These are phyloP conservation scores for Palythoa caribaeorum DNA, from an alignment of 92 coral and sea anemone genomes.

Conservation along the genomic window DNA sequence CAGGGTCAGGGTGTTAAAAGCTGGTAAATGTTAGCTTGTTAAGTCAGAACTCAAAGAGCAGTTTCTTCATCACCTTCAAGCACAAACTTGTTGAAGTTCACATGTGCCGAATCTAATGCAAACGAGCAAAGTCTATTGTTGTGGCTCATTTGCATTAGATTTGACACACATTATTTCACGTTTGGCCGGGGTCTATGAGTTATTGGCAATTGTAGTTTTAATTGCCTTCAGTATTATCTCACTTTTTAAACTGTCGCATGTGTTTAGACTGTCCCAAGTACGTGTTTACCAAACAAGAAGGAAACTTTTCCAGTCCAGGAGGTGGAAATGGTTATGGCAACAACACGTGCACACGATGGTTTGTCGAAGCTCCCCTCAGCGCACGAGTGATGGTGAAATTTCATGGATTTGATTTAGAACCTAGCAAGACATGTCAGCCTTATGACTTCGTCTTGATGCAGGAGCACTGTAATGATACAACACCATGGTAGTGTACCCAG, in stretches of 20 bases:
- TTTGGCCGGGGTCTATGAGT: too few relatives aligned
- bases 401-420: constrained; percentile 83
- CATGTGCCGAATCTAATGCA: too few relatives aligned
- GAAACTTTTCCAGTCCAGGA: constrained; percentile 55
- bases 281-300: constrained; percentile 5
- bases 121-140: too few relatives aligned
- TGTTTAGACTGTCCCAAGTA: constrained; percentile 6
- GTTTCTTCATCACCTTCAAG: too few relatives aligned
- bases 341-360: constrained; percentile 68
- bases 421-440: constrained; percentile 76
- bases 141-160: too few relatives aligned
- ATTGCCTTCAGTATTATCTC: not conserved
- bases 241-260: not conserved
- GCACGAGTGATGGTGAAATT: constrained; percentile 69
- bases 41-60: too few relatives aligned
- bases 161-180: too few relatives aligned
- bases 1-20: too few relatives aligned
- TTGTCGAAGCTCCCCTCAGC: constrained; percentile 52
- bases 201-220: too few relatives aligned
- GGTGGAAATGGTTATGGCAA: constrained; percentile 58
- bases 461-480: constrained; percentile 73
- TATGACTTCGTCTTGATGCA: constrained; percentile 78
- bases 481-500: constrained; percentile 50
- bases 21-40: too few relatives aligned
- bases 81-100: too few relatives aligned